Evolutionary conservation across 2,113 vertebrate genomes (phyloP), one percentile per base, ranked within the genome.

Genomic region (Rattus norvegicus): DNA sequence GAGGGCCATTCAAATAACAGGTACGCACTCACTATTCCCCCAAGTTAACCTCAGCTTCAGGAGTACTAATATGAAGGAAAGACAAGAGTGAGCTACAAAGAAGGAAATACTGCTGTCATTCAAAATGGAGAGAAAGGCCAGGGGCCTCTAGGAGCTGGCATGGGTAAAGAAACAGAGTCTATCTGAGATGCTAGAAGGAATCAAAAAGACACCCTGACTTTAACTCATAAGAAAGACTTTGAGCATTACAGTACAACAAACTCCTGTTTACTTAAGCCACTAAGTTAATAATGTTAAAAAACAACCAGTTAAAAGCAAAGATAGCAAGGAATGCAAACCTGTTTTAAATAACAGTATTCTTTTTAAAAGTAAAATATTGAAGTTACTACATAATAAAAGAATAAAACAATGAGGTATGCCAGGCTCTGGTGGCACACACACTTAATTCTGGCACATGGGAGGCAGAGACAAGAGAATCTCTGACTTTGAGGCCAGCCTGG

Each of bases 351-450:
- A 72, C 16, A 91, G 28, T 87, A 79, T 20, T 90, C 69, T 79
- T 93, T 88, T 59, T 54, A 63, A 91, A 89, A 77, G 43, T 49
- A 86, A 95, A 97, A 95, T 84, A 94, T 17, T 92, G 33, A 95
- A 95, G 36, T 72, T 92, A 91, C 16, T 91, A 20, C 73, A 59
- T 73, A 92, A 92, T 36, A 88, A 85, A 65, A 43, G 7, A 84
- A 65, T 63, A 84, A 43, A 84, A 56, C 26, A 72, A 24, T 92
- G 89, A 93, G n/a, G 26, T 22, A 13, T 36, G 19, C 10, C 33
- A 59, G 54, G 54, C 20, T 1, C 19, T 59, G 20, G 52, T n/a
- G 54, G 19, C 10, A 59, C 19, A 81, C 1, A 12, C 11, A 10
- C n/a, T 81, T 81, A 83, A 83, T 59, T 5, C 52, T 6, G 59